Percentiles rank a stretch among this genome's conserved stretches.
Evolutionary conservation across 2,888 invertebrate genomes (phyloP).

Genomic region (Teleiodes luculella): DNA sequence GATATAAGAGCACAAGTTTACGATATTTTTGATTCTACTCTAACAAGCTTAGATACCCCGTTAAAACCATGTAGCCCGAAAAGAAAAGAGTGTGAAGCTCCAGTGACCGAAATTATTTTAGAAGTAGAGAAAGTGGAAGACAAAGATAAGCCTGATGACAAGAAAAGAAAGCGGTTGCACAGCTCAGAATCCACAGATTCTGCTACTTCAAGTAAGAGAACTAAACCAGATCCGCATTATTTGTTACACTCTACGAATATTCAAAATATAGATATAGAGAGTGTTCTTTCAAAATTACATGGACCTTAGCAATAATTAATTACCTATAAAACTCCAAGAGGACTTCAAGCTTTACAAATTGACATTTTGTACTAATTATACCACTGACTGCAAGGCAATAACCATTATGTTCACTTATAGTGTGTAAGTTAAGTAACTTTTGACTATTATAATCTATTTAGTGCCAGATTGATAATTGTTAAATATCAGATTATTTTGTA

Average conservation of each 20-base stretch:
- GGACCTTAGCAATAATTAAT: constrained; percentile 46
- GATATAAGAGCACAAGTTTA: constrained; percentile 47
- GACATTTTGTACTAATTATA: too few species aligned
- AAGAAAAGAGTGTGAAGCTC: constrained; percentile 34
- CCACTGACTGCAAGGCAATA: too few species aligned
- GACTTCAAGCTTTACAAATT: too few species aligned
- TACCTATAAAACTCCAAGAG: background rate
- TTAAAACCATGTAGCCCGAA: constrained; percentile 48
- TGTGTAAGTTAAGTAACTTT: too few species aligned
- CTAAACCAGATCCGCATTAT: constrained; percentile 50
- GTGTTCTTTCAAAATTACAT: constrained; percentile 66
- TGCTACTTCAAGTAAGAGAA: constrained; percentile 46
- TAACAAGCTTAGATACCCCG: constrained; percentile 69
- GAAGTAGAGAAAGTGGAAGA: constrained; percentile 48
- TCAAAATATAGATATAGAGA: constrained; percentile 70
- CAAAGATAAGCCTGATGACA: constrained; percentile 31
- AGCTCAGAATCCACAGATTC: constrained; percentile 47
- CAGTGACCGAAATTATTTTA: constrained; percentile 52
- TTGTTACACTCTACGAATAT: constrained; percentile 58
- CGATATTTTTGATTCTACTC: constrained; percentile 68
- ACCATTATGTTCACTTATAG: too few species aligned
- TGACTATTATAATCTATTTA: too few species aligned
- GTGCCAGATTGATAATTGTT: background rate
- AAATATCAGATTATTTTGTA: background rate
- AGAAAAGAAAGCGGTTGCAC: constrained; percentile 56